Base-by-base conservation (phyloP, 2,113 vertebrate genomes). In the Alosa alosa region DNA sequence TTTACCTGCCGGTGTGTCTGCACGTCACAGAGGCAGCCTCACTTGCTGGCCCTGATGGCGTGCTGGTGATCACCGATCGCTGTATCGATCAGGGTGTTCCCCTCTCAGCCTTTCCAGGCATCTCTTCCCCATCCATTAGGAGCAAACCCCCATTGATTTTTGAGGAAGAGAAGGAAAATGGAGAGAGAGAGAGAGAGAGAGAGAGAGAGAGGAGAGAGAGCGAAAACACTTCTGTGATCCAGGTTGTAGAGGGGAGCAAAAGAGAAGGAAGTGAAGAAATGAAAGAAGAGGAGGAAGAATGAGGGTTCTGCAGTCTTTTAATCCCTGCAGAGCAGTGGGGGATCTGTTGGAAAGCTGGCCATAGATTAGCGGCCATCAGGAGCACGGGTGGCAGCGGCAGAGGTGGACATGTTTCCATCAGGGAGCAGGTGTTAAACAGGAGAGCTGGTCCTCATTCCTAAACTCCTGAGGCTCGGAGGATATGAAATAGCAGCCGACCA, bases 71-170 rank as follows among this genome's bases (percentile, higher is more conserved):
- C 86, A 68, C 82, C 75, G 82, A 52, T 64, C 8, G 3, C 41
- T 6, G 13, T 81, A 87, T 85, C 81, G 85, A 88, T 84, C 81
- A 75, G 50, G 72, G 55, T 20, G 4, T 78, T 78, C 72, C 72
- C 72, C 72, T 83, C 85, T 88, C 83, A 49, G 83, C 78, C 72
- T 87, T 86, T 86, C 52, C 60, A 84, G 84, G 47, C 46, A 46
- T 90, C 84, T 68, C 72, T 82, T 81, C 57, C 44, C 6, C 57
- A 39, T 81, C 82, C 50, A 88, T 88, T 86, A 88, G 45, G 60
- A 87, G 39, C 22, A 49, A 39, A 17, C 47, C 31, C 31, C 64
- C 50, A 90, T 87, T 86, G 78, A 84, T 81, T 82, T 85, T 86
- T 88, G 68, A 44, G 52, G 50, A 9, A 75, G 47, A 39, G 72